phyloP scores from a whole-genome alignment of 2,113 vertebrate species.

The Eulemur macaco region DNA sequence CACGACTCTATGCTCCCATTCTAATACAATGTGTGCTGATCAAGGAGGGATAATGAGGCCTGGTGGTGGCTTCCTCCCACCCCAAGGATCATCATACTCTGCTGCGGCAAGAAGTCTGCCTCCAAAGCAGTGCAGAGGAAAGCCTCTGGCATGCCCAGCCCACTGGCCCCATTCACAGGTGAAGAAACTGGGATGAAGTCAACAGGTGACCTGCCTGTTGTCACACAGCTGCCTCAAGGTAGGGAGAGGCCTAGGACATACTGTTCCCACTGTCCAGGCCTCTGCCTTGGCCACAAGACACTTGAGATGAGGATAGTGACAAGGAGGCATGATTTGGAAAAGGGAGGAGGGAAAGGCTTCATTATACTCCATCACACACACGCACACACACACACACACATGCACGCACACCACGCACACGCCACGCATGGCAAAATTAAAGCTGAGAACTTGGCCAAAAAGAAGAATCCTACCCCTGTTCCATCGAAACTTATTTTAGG shows the following conservation, averaged over 20 bases:
- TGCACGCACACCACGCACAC: background rate
- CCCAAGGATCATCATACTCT: background rate
- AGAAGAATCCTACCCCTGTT: constrained; percentile 69
- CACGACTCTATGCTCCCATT: rapidly evolving
- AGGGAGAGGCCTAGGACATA: constrained; percentile 12
- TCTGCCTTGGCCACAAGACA: constrained; percentile 40
- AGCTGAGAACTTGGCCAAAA: constrained; percentile 60
- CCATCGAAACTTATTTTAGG: constrained; percentile 84
- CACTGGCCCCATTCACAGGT: constrained; percentile 31
- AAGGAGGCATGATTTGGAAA: background rate
- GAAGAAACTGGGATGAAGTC: constrained; percentile 62
- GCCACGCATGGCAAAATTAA: background rate
- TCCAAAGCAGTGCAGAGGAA: background rate
- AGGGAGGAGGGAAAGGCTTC: background rate
- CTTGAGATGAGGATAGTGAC: constrained; percentile 20
- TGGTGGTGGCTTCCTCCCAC: background rate
- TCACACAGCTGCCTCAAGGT: constrained; percentile 34
- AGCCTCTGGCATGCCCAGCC: background rate
- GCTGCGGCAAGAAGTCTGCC: background rate
- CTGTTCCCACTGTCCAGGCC: constrained; percentile 33
- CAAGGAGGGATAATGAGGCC: background rate
- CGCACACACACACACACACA: background rate
- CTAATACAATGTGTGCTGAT: background rate
- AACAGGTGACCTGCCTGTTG: constrained; percentile 54
- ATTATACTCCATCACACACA: background rate